A percentile compares a stretch with the other conserved stretches of the same genome.
These are phyloP conservation scores for Heliconius charithonia DNA, from an alignment of 2,888 invertebrate genomes.

Conservation along the genomic window DNA sequence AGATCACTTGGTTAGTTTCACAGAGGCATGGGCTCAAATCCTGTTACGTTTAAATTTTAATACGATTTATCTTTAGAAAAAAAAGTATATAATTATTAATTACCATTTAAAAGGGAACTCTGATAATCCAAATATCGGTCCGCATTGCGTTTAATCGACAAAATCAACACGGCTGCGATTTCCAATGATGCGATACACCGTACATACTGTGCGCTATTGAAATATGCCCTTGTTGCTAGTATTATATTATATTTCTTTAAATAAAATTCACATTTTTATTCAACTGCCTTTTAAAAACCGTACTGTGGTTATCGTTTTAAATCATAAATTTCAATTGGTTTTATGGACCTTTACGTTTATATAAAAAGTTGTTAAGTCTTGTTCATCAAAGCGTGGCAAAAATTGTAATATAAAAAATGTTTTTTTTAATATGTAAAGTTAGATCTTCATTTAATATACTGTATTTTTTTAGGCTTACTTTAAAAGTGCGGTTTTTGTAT, in stretches of 20 bases:
- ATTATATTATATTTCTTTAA: constrained; percentile 22
- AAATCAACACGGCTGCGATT: constrained; percentile 68
- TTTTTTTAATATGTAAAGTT: neutral
- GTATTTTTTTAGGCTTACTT: too few relatives aligned
- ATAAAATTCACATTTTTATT: constrained; percentile 24
- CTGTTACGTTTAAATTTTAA: neutral
- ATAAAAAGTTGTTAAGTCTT: neutral
- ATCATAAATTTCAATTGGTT: neutral
- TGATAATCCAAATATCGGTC: constrained; percentile 54
- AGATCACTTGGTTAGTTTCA: neutral
- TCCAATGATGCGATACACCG: constrained; percentile 42
- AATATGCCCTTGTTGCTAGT: constrained; percentile 6
- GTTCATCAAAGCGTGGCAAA: neutral
- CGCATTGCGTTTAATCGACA: constrained; percentile 75
- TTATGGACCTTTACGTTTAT: neutral
- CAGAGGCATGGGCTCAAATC: neutral
- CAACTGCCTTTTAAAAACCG: constrained; percentile 7
- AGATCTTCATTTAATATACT: neutral
- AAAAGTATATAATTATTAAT: constrained; percentile 5
- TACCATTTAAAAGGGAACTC: constrained; percentile 57
- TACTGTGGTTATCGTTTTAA: neutral
- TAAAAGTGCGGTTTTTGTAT: too few relatives aligned
- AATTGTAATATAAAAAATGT: neutral
- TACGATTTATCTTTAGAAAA: neutral
- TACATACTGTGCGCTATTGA: constrained; percentile 16